Percentiles rank a stretch among this genome's conserved stretches.
Conservation (phyloP, 2,113 vertebrate genomes). For the Oophaga pumilio region DNA sequence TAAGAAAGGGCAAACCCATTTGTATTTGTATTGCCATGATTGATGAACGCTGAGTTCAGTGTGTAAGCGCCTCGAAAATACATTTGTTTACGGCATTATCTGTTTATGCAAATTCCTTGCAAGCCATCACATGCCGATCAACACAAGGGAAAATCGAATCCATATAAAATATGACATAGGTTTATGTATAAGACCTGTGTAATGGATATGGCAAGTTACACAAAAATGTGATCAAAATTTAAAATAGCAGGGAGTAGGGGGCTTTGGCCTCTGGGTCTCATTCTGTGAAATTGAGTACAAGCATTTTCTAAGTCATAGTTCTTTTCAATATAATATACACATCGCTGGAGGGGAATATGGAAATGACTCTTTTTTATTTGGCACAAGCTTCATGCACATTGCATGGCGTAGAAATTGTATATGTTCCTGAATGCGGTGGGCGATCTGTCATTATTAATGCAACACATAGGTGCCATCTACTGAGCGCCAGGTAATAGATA, state of each 20-base stretch:
- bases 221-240: conserved; percentile 25
- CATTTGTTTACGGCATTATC: conserved; percentile 45
- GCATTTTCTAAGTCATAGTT: conserved; percentile 2
- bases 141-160: conserved; percentile 47
- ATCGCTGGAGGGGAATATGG: background rate
- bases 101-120: conserved; percentile 54
- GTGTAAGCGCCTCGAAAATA: conserved; percentile 30
- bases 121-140: conserved; percentile 72
- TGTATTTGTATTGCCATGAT: conserved; percentile 47
- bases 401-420: background rate
- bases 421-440: background rate
- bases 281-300: conserved; percentile 17
- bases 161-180: background rate
- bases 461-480: background rate
- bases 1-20: conserved; percentile 57
- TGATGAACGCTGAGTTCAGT: conserved; percentile 41
- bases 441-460: background rate
- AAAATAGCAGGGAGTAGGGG: background rate
- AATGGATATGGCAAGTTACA: conserved; percentile 25
- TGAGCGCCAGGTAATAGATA: background rate
- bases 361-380: background rate
- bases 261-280: background rate
- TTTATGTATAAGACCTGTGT: conserved; percentile 10
- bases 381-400: background rate
- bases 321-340: conserved; percentile 24